Evolutionary conservation across 2,797 vertebrate species (phyloP), one percentile per base, ranked within the genome.

Genomic region (Hyperoplus lanceolatus): DNA sequence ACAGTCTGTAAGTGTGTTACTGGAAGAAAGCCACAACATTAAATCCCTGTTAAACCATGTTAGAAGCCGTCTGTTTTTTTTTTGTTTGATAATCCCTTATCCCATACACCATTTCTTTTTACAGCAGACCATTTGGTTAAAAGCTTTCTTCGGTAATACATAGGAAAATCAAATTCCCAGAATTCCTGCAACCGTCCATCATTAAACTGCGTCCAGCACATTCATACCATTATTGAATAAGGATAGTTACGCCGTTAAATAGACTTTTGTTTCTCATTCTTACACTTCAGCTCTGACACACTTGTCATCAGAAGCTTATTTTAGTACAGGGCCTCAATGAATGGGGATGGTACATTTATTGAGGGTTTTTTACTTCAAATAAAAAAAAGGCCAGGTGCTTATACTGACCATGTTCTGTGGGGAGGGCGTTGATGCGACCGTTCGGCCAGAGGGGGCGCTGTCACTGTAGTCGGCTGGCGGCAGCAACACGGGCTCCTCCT

Each of bases 401-500:
- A 29, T 29, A 86, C 92, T 86, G 72, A 96, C 96, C 90, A 15
- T 89, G 81, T 89, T 94, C 66, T 93, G 73, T 14, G 84, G 65
- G 1, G 88, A 92, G 63, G 89, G 88, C 4, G 65, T 83, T 16
- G 85, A 88, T 42, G 56, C 9, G 61, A 75, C 53, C 16, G 16
- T 12, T 0, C 76, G 56, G 14, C 63, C 70, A 0, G 10, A 57
- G 64, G 92, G 82, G 3, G 72, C 8, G 42, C 90, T 69, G 14
- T 97, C 95, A 72, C 94, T 85, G 83, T 99, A 99, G 90, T 99
- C 98, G 0, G 97, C 95, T 0, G 97, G 97, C 0, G 98, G 98
- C 74, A 99, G 95, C 75, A 96, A 82, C 51, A 99, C 93, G 0
- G 91, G 89, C 83, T 73, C 90, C 1, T 82, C 86, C 11, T 92